Evolutionary conservation across 1,140 invertebrate species (phyloP).

Genomic region (Rhagoletis zephyria): DNA sequence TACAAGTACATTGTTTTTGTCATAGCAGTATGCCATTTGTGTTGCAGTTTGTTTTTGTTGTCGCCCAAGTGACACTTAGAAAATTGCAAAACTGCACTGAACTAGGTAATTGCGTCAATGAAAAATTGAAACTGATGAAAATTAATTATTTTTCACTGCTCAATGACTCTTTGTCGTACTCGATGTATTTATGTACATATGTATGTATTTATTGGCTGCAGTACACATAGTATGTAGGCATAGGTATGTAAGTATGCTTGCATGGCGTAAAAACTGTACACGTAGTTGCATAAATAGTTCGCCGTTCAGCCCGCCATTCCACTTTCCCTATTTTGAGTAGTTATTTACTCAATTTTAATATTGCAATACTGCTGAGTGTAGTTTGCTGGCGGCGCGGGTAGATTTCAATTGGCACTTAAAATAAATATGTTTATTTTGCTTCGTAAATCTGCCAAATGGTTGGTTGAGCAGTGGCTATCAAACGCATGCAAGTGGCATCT

Average conservation of each 20-base stretch:
- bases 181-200: background rate
- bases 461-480: background rate
- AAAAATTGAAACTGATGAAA: constrained; percentile 53
- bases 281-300: background rate
- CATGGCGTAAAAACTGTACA: background rate
- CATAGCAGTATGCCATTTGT: background rate
- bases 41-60: constrained; percentile 5
- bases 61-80: constrained; percentile 40
- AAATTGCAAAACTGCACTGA: constrained; percentile 50
- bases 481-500: background rate
- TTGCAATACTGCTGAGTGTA: background rate
- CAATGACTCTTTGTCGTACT: background rate
- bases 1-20: no score
- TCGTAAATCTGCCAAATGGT: background rate
- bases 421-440: background rate
- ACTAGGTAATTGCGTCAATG: constrained; percentile 53
- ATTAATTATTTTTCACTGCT: constrained; percentile 49
- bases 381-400: background rate
- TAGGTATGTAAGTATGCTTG: background rate
- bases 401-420: background rate
- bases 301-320: background rate
- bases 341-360: background rate
- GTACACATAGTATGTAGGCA: background rate
- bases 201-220: no score
- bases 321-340: background rate